Conservation (phyloP, 2,113 vertebrate species). For the Stomatorhinus ivindoensis region DNA sequence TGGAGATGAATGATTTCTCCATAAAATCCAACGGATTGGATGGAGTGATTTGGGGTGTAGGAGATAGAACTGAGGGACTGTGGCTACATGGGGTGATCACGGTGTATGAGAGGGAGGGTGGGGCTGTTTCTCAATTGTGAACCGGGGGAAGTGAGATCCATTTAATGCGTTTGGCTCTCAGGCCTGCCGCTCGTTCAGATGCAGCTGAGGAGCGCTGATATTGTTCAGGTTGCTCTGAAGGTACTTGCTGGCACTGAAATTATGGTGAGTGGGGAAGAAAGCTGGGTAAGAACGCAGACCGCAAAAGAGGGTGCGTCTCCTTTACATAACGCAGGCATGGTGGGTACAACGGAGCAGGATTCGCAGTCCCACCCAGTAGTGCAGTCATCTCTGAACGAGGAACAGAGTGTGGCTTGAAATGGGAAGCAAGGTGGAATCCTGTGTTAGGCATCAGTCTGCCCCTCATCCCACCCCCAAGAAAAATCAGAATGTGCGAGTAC, state of each 20-base stretch:
- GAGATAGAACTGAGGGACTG: background rate
- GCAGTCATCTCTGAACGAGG: background rate
- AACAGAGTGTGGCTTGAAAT: constrained; percentile 16
- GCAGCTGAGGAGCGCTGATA: background rate
- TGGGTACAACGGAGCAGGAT: background rate
- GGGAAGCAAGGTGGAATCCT: background rate
- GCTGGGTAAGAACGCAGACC: background rate
- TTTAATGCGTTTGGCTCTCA: background rate
- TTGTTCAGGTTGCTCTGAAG: background rate
- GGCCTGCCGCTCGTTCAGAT: constrained; percentile 7
- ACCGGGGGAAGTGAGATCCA: background rate
- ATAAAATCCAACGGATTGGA: background rate
- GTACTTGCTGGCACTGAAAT: background rate
- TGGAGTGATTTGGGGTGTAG: background rate
- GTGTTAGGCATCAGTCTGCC: background rate
- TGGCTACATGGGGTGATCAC: background rate
- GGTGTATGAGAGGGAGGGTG: background rate
- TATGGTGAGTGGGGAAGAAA: background rate
- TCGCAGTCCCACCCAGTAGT: background rate
- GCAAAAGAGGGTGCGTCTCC: background rate
- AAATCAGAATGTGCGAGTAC: background rate
- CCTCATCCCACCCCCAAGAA: background rate
- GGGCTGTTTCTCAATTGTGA: background rate
- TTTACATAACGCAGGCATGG: background rate
- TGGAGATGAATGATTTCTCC: background rate